Percentiles rank a stretch among this genome's conserved stretches.
Evolutionary conservation across 2,113 vertebrate species (phyloP).

Genomic region (Mionectes macconnelli): DNA sequence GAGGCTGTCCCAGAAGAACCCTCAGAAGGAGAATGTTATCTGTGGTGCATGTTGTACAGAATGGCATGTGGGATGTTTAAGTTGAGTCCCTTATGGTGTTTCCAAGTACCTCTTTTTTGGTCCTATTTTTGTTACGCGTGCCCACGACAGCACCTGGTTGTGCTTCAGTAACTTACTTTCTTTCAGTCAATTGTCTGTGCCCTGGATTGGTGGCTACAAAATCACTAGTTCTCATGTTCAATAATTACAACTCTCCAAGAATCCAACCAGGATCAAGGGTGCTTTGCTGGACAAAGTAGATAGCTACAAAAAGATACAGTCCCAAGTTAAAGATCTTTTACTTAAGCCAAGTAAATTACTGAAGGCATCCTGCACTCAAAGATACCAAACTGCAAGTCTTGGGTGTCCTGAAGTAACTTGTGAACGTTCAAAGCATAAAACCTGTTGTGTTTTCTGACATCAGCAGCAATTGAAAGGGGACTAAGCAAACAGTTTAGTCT

Average conservation of each 20-base stretch:
- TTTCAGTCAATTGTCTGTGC: not conserved
- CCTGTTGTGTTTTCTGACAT: not conserved
- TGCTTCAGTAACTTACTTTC: not conserved
- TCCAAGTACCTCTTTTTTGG: not conserved
- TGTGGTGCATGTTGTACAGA: not conserved
- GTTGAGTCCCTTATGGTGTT: not conserved
- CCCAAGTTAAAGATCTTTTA: not conserved
- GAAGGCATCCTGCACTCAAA: not conserved
- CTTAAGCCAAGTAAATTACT: not conserved
- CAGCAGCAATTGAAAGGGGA: not conserved
- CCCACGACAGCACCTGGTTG: not conserved
- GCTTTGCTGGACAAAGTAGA: not conserved
- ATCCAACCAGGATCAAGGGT: not conserved
- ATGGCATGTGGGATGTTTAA: not conserved
- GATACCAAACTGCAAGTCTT: not conserved
- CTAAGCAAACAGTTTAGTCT: not conserved
- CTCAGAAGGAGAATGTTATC: not conserved
- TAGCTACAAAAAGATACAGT: not conserved
- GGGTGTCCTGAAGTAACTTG: not conserved
- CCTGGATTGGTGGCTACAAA: not conserved
- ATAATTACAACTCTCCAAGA: not conserved
- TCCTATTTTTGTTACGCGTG: not conserved
- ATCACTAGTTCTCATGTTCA: not conserved
- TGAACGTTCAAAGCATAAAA: not conserved
- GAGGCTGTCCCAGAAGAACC: not conserved